Evolutionary conservation across 1,140 invertebrate genomes (phyloP).

Genomic region (Apis mellifera): Amel_HAv3.1 CM009939.2:12317501-12318000

Average conservation of each 20-base stretch:
- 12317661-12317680: constrained; percentile 44
- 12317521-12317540: too few relatives aligned
- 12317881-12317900: constrained; percentile 37
- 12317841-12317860: constrained; percentile 45
- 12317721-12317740: background rate
- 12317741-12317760: background rate
- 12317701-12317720: constrained; percentile 13
- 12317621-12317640: constrained; percentile 74
- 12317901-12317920: constrained; percentile 35
- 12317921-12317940: background rate
- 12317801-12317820: background rate
- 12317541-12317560: background rate
- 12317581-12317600: constrained; percentile 70
- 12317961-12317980: constrained; percentile 1
- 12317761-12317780: background rate
- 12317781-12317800: constrained; percentile 1
- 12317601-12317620: constrained; percentile 77
- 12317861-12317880: constrained; percentile 23
- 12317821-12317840: background rate
- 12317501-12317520: background rate
- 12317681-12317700: constrained; percentile 48
- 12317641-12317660: constrained; percentile 68
- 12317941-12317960: constrained; percentile 2
- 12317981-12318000: too few relatives aligned
- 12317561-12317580: constrained; percentile 1